Percentiles rank a stretch among this genome's conserved stretches.
Conservation (phyloP, 2,888 invertebrate genomes). For the Calliopum simillimum region DNA sequence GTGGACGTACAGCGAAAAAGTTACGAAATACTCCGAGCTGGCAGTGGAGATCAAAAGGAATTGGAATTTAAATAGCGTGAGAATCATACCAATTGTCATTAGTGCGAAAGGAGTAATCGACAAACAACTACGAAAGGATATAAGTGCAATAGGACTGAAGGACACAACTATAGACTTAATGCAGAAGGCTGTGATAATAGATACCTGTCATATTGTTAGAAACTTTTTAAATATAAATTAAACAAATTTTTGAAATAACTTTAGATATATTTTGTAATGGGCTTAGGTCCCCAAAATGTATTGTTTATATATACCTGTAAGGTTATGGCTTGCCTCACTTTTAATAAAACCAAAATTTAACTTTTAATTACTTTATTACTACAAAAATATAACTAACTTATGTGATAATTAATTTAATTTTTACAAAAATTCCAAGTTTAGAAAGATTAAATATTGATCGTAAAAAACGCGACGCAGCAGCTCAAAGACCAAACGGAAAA, state of each 20-base stretch:
- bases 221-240: conserved; percentile 28
- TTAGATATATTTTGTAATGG: conserved; percentile 25
- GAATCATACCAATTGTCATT: conserved; percentile 33
- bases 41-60: conserved; percentile 28
- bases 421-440: too few species aligned
- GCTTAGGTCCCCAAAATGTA: conserved; percentile 33
- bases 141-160: background rate
- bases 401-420: too few species aligned
- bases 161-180: conserved; percentile 8
- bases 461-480: too few species aligned
- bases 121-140: conserved; percentile 9
- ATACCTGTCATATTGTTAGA: conserved; percentile 32
- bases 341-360: too few species aligned
- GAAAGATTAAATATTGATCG: too few species aligned
- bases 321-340: too few species aligned
- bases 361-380: too few species aligned
- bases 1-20: conserved; percentile 26
- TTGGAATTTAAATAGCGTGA: conserved; percentile 24
- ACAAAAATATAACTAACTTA: too few species aligned
- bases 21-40: conserved; percentile 26
- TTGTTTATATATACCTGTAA: background rate
- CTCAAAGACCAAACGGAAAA: too few species aligned
- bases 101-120: conserved; percentile 26
- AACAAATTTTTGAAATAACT: background rate
- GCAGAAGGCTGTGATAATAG: conserved; percentile 30